Evolutionary conservation across 2,113 vertebrate species (phyloP).

Genomic region (Myotis lucifugus): DNA sequence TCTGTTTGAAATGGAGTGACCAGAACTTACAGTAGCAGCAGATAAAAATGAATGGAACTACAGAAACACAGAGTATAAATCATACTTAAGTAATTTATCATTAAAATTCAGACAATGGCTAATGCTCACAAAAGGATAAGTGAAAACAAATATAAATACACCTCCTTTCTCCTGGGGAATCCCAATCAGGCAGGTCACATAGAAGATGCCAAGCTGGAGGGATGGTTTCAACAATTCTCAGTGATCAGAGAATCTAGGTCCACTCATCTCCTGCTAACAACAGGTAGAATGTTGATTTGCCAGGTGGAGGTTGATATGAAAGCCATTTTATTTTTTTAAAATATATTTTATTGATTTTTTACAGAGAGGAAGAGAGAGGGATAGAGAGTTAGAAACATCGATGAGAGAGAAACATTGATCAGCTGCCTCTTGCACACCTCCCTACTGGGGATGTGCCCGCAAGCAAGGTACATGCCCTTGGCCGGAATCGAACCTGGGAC

Average conservation of each 20-base stretch:
- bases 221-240: fast-evolving
- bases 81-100: conserved; percentile 19
- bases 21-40: neutral
- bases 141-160: neutral
- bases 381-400: no score
- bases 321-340: neutral
- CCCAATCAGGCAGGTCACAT: neutral
- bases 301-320: neutral
- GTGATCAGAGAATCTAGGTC: neutral
- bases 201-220: neutral
- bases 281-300: neutral
- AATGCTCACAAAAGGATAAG: neutral
- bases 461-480: no score
- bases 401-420: no score
- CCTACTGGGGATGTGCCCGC: no score
- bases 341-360: no score
- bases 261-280: neutral
- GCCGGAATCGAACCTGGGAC: no score
- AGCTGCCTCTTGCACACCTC: no score
- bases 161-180: neutral
- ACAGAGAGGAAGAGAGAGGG: no score
- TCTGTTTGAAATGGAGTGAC: conserved; percentile 31
- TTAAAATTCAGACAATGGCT: conserved; percentile 54
- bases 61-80: conserved; percentile 31
- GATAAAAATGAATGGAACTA: conserved; percentile 47